Percentiles rank a stretch among this genome's conserved stretches.
Evolutionary conservation across 2,113 vertebrate genomes (phyloP).

Genomic region (Typhlomys cinereus): DNA sequence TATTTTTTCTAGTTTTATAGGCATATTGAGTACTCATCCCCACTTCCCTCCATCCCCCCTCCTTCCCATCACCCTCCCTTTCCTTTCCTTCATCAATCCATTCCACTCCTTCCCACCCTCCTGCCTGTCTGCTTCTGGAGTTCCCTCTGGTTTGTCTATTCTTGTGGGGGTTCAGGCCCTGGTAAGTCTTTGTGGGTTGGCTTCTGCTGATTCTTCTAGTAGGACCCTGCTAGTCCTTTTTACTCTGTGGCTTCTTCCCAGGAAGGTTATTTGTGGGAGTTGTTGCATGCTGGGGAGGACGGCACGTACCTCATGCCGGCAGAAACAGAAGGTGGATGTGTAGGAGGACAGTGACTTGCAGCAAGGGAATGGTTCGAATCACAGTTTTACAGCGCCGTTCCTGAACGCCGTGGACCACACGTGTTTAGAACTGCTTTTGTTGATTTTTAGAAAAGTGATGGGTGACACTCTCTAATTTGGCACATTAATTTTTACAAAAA

Average conservation of each 20-base stretch:
- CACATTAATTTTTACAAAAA: background rate
- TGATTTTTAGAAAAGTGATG: slow-evolving; percentile 34
- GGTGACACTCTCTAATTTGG: slow-evolving; percentile 20
- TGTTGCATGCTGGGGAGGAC: slow-evolving; percentile 42
- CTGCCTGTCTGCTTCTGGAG: no score
- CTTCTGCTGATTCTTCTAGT: slow-evolving; percentile 24
- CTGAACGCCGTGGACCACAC: background rate
- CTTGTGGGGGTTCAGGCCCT: no score
- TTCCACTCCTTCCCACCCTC: no score
- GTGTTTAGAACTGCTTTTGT: slow-evolving; percentile 32
- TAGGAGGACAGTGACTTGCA: slow-evolving; percentile 24
- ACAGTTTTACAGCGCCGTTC: background rate
- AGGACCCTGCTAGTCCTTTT: slow-evolving; percentile 21
- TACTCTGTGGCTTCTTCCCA: slow-evolving; percentile 24
- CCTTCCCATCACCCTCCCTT: no score
- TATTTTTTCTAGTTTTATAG: slow-evolving; percentile 13
- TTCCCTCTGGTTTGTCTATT: no score
- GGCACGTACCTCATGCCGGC: background rate
- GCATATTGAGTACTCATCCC: no score
- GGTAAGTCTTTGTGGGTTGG: background rate
- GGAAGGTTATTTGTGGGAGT: slow-evolving; percentile 35
- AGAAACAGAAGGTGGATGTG: background rate
- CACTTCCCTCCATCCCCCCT: no score
- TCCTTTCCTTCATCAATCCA: no score
- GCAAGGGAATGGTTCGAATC: background rate